Evolutionary conservation across 2,797 vertebrate species (phyloP).

Genomic region (Parotocinclus haroldoi): DNA sequence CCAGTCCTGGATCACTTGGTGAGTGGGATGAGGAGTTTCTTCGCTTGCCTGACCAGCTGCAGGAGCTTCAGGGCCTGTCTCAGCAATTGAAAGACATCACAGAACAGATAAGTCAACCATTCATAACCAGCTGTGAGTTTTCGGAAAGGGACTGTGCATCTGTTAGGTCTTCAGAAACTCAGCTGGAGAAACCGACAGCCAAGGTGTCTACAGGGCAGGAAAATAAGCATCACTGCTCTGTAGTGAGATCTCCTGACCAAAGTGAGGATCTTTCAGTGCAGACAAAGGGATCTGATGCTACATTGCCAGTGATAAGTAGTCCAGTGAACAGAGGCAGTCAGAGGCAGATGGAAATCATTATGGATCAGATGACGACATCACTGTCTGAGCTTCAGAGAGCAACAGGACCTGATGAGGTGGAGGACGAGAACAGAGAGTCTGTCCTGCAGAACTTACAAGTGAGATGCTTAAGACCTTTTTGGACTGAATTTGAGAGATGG

Average conservation of each 20-base stretch:
- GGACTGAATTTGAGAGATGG: background rate
- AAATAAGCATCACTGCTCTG: constrained; percentile 17
- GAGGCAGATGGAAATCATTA: constrained; percentile 52
- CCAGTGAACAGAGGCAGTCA: constrained; percentile 42
- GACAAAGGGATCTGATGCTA: constrained; percentile 19
- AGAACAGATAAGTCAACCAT: constrained; percentile 52
- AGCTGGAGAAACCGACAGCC: constrained; percentile 11
- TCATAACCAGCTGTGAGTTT: constrained; percentile 43
- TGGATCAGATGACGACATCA: constrained; percentile 53
- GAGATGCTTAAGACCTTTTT: constrained; percentile 34
- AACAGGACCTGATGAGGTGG: constrained; percentile 40
- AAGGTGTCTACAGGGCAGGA: constrained; percentile 9
- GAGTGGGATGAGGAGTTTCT: constrained; percentile 83
- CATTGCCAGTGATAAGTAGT: constrained; percentile 29
- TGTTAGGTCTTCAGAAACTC: constrained; percentile 15
- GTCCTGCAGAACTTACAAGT: constrained; percentile 84
- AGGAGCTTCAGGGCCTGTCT: constrained; percentile 77
- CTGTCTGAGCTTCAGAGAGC: constrained; percentile 39
- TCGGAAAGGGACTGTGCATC: constrained; percentile 45
- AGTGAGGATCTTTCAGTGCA: constrained; percentile 23
- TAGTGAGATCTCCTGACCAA: constrained; percentile 18
- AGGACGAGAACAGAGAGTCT: constrained; percentile 58
- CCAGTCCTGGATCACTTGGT: constrained; percentile 44
- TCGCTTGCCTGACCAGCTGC: constrained; percentile 77
- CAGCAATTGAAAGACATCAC: constrained; percentile 70